Base-by-base conservation (phyloP, 2,888 invertebrate species). In the Megaustenia siamemsis region DNA sequence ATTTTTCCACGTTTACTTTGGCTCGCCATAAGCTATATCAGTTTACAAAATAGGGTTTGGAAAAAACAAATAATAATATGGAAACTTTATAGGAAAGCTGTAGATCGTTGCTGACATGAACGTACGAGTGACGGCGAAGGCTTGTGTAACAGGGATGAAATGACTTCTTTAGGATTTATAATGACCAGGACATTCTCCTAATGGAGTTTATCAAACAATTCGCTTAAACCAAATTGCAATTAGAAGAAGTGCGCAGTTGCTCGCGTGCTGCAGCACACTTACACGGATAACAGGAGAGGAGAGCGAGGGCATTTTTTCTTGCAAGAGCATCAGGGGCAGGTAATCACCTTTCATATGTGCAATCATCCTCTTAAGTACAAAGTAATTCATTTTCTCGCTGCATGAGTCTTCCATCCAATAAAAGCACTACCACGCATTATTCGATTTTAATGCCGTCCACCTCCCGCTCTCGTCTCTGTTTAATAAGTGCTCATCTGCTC, bases 291-390 rank as follows among this genome's bases (percentile, higher is more conserved):
- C 49, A 5, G 21, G 73, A 49, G 73, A 69, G 1, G 18, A 73
- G 49, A 73, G 32, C 45, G 32, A 12, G 12, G 5, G 43, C 38
- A 40, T 73, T 45, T 73, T 43, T 73, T 18, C 21, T 35, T 49
- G 73, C 73, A 28, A 28, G 40, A 73, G 73, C 49, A 43, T 32
- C 73, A 73, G 49, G 49, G 73, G 32, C 73, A 73, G 73, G 73
- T 73, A 73, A 73, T 45, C 73, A 73, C 49, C 73, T 73, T 73
- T 73, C 49, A 73, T 45, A 49, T 49, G 49, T 21, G 49, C 49
- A 32, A 21, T 35, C 73, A 49, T 73, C 49, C 73, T 73, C 49
- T 73, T 73, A 49, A 49, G 73, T 73, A 24, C 49, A 73, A 73
- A 73, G 32, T 73, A 73, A 73, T 73, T 73, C 73, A 32, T 73